phyloP scores from a whole-genome alignment of 2,113 vertebrate species.

The Piliocolobus tephrosceles region DNA sequence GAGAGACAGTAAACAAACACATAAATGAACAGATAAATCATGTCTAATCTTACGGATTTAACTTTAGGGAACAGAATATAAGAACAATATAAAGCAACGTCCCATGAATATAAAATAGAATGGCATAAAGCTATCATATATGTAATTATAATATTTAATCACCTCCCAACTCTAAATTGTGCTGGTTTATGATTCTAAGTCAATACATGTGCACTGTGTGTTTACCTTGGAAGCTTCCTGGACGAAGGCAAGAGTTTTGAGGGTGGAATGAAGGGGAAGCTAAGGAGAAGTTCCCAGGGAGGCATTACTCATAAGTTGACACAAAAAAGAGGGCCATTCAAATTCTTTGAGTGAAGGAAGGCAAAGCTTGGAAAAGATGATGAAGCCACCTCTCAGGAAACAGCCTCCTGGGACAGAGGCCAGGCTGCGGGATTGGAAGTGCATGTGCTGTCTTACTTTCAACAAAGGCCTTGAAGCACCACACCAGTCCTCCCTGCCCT shows the following conservation, averaged over 20 bases:
- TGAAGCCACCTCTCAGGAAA: not conserved
- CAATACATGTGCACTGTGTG: fast-evolving
- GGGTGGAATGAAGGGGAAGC: not conserved
- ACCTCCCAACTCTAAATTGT: not conserved
- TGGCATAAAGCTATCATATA: not conserved
- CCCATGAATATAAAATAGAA: not conserved
- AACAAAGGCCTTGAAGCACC: too few relatives aligned
- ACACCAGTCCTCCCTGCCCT: not conserved
- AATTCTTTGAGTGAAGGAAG: not conserved
- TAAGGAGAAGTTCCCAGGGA: not conserved
- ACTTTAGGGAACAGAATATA: not conserved
- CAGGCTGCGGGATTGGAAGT: fast-evolving
- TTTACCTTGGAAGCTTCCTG: not conserved
- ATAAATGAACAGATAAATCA: not conserved
- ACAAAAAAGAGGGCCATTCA: not conserved
- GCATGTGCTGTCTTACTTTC: fast-evolving
- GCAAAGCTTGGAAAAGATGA: not conserved
- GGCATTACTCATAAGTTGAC: not conserved
- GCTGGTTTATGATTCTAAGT: not conserved
- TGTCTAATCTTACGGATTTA: not conserved
- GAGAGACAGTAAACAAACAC: not conserved
- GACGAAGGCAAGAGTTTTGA: not conserved
- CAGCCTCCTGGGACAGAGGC: not conserved
- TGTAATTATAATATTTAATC: not conserved
- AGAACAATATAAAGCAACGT: not conserved